A percentile compares a stretch with the other conserved stretches of the same genome.
These are phyloP conservation scores for Harpalus rubripes DNA, from an alignment of 2,888 invertebrate species.

Conservation along the genomic window DNA sequence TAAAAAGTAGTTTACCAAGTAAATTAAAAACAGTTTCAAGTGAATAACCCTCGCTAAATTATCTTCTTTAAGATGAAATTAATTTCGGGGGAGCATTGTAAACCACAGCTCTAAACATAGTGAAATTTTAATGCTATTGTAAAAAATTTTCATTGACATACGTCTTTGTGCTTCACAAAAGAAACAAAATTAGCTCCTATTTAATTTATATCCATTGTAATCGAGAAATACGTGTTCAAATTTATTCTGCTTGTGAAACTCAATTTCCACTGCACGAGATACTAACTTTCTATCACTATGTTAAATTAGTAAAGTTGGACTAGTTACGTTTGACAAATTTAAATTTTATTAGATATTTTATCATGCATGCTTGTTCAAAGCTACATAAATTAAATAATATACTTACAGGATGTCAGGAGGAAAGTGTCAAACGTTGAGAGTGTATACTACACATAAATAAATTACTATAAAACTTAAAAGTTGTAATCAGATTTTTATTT, in stretches of 20 bases:
- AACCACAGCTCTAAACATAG: constrained; percentile 12
- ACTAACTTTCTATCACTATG: constrained; percentile 5
- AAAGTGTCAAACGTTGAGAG: too few species aligned
- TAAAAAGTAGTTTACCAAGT: background rate
- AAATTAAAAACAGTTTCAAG: background rate
- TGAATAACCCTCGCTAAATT: background rate
- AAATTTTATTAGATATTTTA: constrained; percentile 4
- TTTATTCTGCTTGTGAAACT: constrained; percentile 13
- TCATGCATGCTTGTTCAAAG: background rate
- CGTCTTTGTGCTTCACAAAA: constrained; percentile 29
- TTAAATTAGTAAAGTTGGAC: constrained; percentile 20
- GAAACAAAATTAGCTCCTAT: constrained; percentile 37
- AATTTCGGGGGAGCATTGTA: background rate
- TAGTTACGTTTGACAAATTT: background rate
- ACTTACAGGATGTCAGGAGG: too few species aligned
- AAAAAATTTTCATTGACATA: constrained; percentile 13
- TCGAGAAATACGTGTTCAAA: constrained; percentile 1
- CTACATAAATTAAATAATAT: constrained; percentile 13
- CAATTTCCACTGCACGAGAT: constrained; percentile 66
- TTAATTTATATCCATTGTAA: constrained; percentile 43
- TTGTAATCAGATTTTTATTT: too few species aligned
- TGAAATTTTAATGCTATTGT: constrained; percentile 46
- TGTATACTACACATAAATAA: too few species aligned
- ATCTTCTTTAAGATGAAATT: constrained; percentile 4
- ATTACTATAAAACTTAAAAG: too few species aligned